These are phyloP conservation scores for Callinectes sapidus DNA, from an alignment of 2,888 invertebrate species.

Conservation along the genomic window DNA sequence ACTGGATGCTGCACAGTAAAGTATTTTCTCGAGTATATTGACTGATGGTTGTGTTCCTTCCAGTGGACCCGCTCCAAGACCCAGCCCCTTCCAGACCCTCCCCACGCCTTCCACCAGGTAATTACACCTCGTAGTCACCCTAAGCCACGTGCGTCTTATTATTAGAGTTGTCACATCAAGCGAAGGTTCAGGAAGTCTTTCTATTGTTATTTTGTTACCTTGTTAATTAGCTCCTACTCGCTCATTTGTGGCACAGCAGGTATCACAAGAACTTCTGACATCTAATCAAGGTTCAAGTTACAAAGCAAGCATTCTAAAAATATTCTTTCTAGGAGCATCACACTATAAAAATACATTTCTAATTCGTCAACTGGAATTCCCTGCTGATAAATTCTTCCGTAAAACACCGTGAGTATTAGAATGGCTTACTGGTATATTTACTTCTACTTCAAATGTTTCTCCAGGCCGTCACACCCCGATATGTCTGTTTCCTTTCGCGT, in stretches of 20 bases:
- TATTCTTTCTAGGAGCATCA: too few relatives aligned
- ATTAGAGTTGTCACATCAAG: too few relatives aligned
- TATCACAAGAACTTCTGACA: too few relatives aligned
- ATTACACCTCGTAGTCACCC: neutral
- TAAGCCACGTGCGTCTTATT: too few relatives aligned
- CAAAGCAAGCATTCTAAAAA: neutral
- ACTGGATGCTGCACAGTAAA: neutral
- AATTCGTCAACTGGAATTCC: too few relatives aligned
- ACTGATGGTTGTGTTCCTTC: neutral
- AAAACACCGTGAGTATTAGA: neutral
- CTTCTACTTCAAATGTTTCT: neutral
- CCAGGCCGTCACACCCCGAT: neutral
- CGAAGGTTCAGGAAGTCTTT: too few relatives aligned
- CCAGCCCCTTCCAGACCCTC: neutral
- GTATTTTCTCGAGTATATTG: neutral
- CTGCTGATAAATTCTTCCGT: neutral
- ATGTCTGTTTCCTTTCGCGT: neutral
- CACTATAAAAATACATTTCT: too few relatives aligned
- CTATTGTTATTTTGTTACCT: too few relatives aligned
- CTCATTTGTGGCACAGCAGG: too few relatives aligned
- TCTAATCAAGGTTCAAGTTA: neutral
- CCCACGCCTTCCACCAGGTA: neutral
- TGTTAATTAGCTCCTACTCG: too few relatives aligned
- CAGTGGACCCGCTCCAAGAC: neutral
- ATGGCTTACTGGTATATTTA: neutral